Base-by-base conservation (phyloP, 2,113 vertebrate genomes). In the Fregata magnificens region DNA sequence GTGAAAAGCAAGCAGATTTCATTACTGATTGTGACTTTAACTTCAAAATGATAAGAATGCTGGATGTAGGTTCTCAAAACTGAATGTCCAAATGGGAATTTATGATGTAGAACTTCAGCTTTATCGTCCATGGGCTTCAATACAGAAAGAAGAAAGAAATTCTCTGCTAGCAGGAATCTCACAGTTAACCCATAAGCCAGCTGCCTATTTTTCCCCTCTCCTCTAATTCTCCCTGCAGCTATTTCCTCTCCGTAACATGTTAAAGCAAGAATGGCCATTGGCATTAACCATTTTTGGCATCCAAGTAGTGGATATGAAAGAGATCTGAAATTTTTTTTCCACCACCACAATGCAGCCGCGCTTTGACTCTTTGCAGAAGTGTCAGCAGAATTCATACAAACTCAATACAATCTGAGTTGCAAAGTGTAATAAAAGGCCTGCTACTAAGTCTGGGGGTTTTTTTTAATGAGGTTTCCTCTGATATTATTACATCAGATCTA, bases 1-100 rank as follows among this genome's bases (percentile, higher is more conserved):
- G 95, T 98, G 98, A 98, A 98, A 98, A 98, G 97, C 97, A 95
- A 97, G 97, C 92, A 98, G 98, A 98, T 98, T 97, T 97, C 98
- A 98, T 98, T 98, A 98, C 96, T 97, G 98, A 98, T 98, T 98
- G 96, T 97, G 97, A 98, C 96, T 98, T 96, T 91, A 94, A 97
- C 97, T 98, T 98, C 97, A 97, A 97, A 97, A 96, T 84, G 98
- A 98, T 98, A 98, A 98, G 97, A 93, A 95, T 92, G 87, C 81
- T 93, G 96, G 96, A 97, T 97, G 97, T 85, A 97, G 96, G 95
- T 97, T 98, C 97, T 98, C 97, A 97, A 98, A 98, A 98, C 97
- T 92, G 93, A 96, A 93, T 90, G 96, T 98, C 98, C 97, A 98
- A 98, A 97, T 88, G 96, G 96, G 96, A 98, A 98, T 98, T 98